These are phyloP conservation scores for Colossoma macropomum DNA, from an alignment of 2,113 vertebrate genomes.

Conservation along the genomic window DNA sequence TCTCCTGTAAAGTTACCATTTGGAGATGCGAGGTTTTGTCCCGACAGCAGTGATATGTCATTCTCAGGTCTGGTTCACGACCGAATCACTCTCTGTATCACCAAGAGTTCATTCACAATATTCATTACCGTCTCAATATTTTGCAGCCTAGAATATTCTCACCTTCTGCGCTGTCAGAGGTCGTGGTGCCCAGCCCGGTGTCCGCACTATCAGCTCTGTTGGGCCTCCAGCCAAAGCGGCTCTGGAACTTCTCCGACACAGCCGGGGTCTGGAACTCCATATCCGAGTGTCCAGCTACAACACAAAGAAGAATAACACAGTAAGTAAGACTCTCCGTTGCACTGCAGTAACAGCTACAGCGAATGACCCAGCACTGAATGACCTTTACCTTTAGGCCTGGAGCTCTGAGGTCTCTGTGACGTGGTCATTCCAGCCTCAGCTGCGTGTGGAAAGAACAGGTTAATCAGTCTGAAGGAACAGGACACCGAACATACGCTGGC, in stretches of 20 bases:
- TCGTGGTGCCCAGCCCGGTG: constrained; percentile 82
- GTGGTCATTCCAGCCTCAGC: constrained; percentile 71
- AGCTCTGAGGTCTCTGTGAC: constrained; percentile 70
- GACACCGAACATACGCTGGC: neutral
- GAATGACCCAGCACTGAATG: neutral
- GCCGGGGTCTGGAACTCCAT: constrained; percentile 88
- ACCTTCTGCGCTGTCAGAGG: constrained; percentile 89
- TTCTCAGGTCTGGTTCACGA: no score
- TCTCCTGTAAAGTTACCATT: no score
- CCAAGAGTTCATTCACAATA: no score
- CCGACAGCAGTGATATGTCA: no score
- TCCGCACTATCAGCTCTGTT: constrained; percentile 67
- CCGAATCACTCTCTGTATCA: no score
- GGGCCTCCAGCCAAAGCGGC: constrained; percentile 76
- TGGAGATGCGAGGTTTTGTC: no score
- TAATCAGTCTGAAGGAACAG: neutral
- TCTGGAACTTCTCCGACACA: constrained; percentile 83
- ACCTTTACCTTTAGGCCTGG: constrained; percentile 69
- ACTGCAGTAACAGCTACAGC: neutral
- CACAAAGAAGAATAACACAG: constrained; percentile 2
- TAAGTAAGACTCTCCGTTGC: neutral
- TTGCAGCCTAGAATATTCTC: constrained; percentile 15
- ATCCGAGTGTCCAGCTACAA: constrained; percentile 69
- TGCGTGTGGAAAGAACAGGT: neutral
- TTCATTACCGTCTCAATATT: no score